Percentiles rank a stretch among this genome's conserved stretches.
phyloP scores from a whole-genome alignment of 2,797 vertebrate species.

The Acanthurus leucopareius region DNA sequence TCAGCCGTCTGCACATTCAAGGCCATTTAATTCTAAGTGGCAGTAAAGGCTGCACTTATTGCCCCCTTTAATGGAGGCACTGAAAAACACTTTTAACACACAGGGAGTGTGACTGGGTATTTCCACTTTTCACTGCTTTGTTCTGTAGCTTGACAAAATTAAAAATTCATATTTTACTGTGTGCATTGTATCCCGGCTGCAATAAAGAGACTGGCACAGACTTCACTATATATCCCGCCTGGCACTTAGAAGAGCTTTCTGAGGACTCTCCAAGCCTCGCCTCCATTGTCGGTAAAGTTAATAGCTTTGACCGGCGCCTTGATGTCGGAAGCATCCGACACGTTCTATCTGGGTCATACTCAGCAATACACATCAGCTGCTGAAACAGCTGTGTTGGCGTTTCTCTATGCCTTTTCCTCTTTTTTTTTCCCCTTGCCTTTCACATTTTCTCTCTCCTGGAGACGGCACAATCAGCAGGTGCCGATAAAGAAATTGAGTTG shows the following conservation, averaged over 20 bases:
- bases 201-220: constrained; percentile 23
- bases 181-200: constrained; percentile 20
- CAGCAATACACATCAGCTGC: constrained; percentile 43
- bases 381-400: constrained; percentile 53
- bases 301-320: constrained; percentile 63
- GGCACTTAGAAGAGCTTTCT: constrained; percentile 19
- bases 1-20: constrained; percentile 51
- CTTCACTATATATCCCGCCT: neutral
- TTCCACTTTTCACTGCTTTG: constrained; percentile 22
- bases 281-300: constrained; percentile 67
- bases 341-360: constrained; percentile 57
- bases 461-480: constrained; percentile 49
- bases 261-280: constrained; percentile 27
- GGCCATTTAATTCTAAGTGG: constrained; percentile 26
- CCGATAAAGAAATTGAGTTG: constrained; percentile 34
- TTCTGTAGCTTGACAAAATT: constrained; percentile 35
- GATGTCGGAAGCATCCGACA: constrained; percentile 34
- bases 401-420: constrained; percentile 24
- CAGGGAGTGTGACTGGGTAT: neutral
- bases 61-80: constrained; percentile 28
- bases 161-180: constrained; percentile 41
- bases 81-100: constrained; percentile 31
- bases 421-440: constrained; percentile 38
- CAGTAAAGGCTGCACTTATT: constrained; percentile 34
- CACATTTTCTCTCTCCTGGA: constrained; percentile 11